phyloP scores from a whole-genome alignment of 1,140 invertebrate species.

The Nixonia krombeini region DNA sequence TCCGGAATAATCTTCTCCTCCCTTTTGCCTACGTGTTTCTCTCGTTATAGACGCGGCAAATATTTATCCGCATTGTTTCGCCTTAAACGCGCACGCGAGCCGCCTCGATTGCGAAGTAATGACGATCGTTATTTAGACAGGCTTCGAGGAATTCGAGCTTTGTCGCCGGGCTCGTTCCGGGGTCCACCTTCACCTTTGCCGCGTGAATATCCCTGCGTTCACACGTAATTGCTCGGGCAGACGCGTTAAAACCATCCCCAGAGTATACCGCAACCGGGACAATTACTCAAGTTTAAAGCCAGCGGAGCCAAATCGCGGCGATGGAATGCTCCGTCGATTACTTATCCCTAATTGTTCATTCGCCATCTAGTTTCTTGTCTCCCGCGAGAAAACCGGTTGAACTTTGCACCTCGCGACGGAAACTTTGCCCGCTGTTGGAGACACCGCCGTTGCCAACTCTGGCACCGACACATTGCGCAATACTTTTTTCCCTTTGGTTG shows the following conservation, averaged over 20 bases:
- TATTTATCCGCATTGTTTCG: slow-evolving; percentile 63
- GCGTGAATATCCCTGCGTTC: slow-evolving; percentile 15
- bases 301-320: slow-evolving; percentile 36
- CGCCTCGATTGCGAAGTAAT: slow-evolving; percentile 33
- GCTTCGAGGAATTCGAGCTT: slow-evolving; percentile 40
- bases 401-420: slow-evolving; percentile 22
- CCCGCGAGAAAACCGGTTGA: slow-evolving; percentile 30
- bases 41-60: slow-evolving; percentile 36
- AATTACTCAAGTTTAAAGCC: slow-evolving; percentile 56
- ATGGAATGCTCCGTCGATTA: slow-evolving; percentile 58
- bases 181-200: slow-evolving; percentile 26
- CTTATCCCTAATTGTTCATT: slow-evolving; percentile 61
- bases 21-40: slow-evolving; percentile 1
- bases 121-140: slow-evolving; percentile 50
- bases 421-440: slow-evolving; percentile 16
- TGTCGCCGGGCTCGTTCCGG: slow-evolving; percentile 17
- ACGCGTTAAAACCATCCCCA: slow-evolving; percentile 27
- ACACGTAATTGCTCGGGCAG: slow-evolving; percentile 24
- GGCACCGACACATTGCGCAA: slow-evolving; percentile 13
- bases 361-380: slow-evolving; percentile 28
- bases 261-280: slow-evolving; percentile 49
- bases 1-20: slow-evolving; percentile 41
- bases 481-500: no score
- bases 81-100: slow-evolving; percentile 20
- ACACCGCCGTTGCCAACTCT: slow-evolving; percentile 9